Base-by-base conservation (phyloP, 2,797 vertebrate species). In the Tamandua tetradactyla region DNA sequence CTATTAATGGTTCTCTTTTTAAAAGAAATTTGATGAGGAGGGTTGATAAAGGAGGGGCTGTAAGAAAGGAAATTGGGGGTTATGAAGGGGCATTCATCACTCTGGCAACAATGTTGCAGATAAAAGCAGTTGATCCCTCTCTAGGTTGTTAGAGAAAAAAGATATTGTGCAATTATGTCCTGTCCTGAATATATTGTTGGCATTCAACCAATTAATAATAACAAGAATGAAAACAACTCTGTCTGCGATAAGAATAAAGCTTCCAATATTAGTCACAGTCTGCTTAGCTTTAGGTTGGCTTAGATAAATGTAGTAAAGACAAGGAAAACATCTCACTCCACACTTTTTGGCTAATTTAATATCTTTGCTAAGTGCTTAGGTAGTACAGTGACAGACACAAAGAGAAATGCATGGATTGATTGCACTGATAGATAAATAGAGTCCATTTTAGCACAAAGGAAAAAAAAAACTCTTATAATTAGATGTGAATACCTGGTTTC, bases 171-270 rank as follows among this genome's bases (percentile, higher is more conserved):
- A 97, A 94, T 97, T 97, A 97, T 96, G 94, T 84, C 91, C 92
- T 87, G 89, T 81, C 76, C 92, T 95, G 97, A 97, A 97, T 97
- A 96, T 95, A 96, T 89, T 95, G 94, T 96, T 97, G 97, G 97
- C 97, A 94, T 95, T 96, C 96, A 96, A 96, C 97, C 97, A 97
- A 97, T 97, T 97, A 97, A 97, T 97, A 97, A 97, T 94, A 96
- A 96, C 88, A 96, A 81, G 89, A 96, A 97, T 93, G 96, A 96
- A 96, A 97, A 96, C 89, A 97, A 96, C 88, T 94, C 88, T 93
- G 96, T 96, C 97, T 97, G 95, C 20, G 76, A 97, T 97, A 96
- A 97, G 96, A 97, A 97, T 97, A 96, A 96, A 88, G 49, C 86
- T 96, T 96, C 96, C 91, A 96, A 96, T 97, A 97, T 97, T 97